Evolutionary conservation across 2,888 invertebrate genomes (phyloP).

Genomic region (Sacculina carcini): DNA sequence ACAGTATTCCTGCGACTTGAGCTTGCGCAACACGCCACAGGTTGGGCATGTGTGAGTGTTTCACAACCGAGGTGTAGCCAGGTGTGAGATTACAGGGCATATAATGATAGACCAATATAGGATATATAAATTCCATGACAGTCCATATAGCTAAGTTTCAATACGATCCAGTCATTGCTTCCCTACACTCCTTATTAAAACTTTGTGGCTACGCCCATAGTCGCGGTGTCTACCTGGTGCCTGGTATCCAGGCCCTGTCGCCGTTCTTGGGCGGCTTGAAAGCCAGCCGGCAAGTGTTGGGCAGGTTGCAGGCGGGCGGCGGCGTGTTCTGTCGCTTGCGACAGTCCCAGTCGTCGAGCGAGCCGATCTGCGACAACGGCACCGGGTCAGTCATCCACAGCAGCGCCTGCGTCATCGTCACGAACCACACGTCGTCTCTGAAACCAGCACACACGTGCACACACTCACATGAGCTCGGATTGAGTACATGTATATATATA

Average conservation of each 20-base stretch:
- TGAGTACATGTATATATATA: no score
- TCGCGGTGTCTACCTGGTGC: constrained; percentile 9
- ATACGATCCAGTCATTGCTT: no score
- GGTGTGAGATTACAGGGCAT: no score
- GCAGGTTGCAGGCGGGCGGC: constrained; percentile 42
- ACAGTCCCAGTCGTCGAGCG: constrained; percentile 47
- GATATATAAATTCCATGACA: no score
- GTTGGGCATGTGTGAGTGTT: no score
- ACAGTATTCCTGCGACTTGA: no score
- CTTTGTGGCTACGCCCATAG: not conserved
- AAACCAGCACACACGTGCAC: no score
- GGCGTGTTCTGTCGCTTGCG: constrained; percentile 33
- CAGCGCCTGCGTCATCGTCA: constrained; percentile 58
- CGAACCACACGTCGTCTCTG: constrained; percentile 63
- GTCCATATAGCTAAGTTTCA: no score
- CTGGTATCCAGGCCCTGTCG: constrained; percentile 3
- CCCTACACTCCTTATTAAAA: not conserved
- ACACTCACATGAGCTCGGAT: no score
- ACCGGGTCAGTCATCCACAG: constrained; percentile 73
- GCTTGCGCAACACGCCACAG: no score
- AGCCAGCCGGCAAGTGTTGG: constrained; percentile 55
- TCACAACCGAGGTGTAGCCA: no score
- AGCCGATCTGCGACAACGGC: constrained; percentile 34
- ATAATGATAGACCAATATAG: no score
- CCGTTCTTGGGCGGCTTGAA: constrained; percentile 18